Percentiles rank a stretch among this genome's conserved stretches.
phyloP scores from a whole-genome alignment of 1,140 invertebrate genomes.

The Sycobia sp. region DNA sequence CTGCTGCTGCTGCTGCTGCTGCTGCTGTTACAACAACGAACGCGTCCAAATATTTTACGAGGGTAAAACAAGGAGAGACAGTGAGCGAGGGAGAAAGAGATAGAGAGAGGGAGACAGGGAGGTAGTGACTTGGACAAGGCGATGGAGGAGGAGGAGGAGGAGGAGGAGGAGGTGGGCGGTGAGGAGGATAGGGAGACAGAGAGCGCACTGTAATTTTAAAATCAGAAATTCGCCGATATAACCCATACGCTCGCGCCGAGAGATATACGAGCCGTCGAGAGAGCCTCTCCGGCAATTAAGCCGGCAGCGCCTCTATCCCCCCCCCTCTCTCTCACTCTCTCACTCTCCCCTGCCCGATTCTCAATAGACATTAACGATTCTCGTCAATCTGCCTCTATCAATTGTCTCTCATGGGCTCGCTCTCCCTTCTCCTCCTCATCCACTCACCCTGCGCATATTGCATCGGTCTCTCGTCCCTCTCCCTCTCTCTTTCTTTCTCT shows the following conservation, averaged over 20 bases:
- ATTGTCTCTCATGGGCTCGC: no score
- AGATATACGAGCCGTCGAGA: not conserved
- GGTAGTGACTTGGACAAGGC: no score
- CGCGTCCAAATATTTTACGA: no score
- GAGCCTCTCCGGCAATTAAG: slow-evolving; percentile 18
- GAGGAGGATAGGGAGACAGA: no score
- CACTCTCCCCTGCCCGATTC: not conserved
- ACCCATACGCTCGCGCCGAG: not conserved
- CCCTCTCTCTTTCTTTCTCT: no score
- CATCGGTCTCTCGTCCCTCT: not conserved
- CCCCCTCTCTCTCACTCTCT: not conserved
- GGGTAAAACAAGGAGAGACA: no score
- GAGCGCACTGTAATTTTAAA: slow-evolving; percentile 1
- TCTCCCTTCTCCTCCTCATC: not conserved
- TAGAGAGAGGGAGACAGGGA: no score
- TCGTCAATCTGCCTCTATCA: slow-evolving; percentile 35
- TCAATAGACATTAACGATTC: slow-evolving; percentile 32
- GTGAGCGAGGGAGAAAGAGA: no score
- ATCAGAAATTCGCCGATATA: not conserved
- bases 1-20: no score
- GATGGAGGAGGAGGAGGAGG: no score
- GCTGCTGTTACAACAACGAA: no score
- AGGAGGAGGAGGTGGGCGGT: no score
- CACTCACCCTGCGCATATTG: not conserved
- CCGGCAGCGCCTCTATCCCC: not conserved